phyloP scores from a whole-genome alignment of 1,140 invertebrate genomes.

The Akabosia matsudoensis region DNA sequence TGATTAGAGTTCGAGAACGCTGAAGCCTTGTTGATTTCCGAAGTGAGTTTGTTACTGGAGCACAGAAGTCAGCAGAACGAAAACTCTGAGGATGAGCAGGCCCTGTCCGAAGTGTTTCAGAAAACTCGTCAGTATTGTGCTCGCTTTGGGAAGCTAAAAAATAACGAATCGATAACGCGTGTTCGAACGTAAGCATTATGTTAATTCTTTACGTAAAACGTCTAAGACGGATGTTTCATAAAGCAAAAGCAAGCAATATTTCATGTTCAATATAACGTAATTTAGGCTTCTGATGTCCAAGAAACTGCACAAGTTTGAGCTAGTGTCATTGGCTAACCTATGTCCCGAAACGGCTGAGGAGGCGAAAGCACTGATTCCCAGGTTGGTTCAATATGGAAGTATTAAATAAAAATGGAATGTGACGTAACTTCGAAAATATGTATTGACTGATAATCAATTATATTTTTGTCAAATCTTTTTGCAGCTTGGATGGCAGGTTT shows the following conservation, averaged over 20 bases:
- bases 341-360: constrained; percentile 97
- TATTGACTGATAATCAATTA: constrained; percentile 35
- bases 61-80: constrained; percentile 97
- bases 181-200: constrained; percentile 73
- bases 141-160: constrained; percentile 94
- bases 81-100: constrained; percentile 95
- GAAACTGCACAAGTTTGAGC: constrained; percentile 97
- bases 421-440: not conserved
- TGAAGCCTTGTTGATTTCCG: constrained; percentile 94
- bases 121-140: constrained; percentile 96
- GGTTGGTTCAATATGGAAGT: constrained; percentile 51
- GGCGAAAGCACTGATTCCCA: constrained; percentile 94
- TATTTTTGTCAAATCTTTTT: no score
- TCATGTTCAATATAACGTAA: no score
- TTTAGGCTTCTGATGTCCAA: constrained; percentile 86
- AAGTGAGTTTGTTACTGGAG: constrained; percentile 96
- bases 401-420: not conserved
- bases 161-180: constrained; percentile 94
- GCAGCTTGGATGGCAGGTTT: constrained; percentile 82
- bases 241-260: no score
- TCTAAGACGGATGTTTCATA: not conserved
- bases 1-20: constrained; percentile 95
- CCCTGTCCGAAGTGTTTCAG: constrained; percentile 97
- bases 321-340: constrained; percentile 94
- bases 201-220: not conserved